Percentiles rank a stretch among this genome's conserved stretches.
Evolutionary conservation across 2,113 vertebrate species (phyloP).

Genomic region (Perca schrenkii): DNA sequence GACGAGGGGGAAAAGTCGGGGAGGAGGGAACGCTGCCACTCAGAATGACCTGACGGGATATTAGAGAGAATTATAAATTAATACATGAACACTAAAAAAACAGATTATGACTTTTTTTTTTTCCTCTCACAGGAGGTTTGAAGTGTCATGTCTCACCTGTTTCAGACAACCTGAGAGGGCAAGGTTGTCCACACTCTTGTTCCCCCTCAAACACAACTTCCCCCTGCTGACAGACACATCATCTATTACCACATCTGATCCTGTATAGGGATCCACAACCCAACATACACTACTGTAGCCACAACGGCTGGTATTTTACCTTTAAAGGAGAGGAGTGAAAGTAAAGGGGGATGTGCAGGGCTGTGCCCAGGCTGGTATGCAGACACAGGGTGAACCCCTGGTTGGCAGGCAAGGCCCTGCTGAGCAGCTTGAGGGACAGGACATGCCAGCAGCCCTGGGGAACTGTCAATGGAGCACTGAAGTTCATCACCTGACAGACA

Average conservation of each 20-base stretch:
- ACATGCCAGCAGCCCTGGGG: slow-evolving; percentile 92
- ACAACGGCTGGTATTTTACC: slow-evolving; percentile 59
- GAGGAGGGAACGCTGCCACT: slow-evolving; percentile 92
- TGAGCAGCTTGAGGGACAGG: slow-evolving; percentile 89
- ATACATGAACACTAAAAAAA: neutral
- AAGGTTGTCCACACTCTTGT: slow-evolving; percentile 90
- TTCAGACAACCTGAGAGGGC: slow-evolving; percentile 90
- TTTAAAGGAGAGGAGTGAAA: slow-evolving; percentile 82
- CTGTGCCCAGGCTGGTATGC: slow-evolving; percentile 87
- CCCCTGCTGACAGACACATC: slow-evolving; percentile 81
- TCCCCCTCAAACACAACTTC: slow-evolving; percentile 87
- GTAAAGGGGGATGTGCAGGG: slow-evolving; percentile 90
- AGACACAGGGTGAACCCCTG: slow-evolving; percentile 88
- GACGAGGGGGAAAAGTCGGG: slow-evolving; percentile 84
- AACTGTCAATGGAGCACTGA: slow-evolving; percentile 87
- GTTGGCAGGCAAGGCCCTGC: slow-evolving; percentile 84
- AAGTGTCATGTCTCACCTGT: slow-evolving; percentile 83
- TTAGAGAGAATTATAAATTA: neutral
- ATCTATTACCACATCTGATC: slow-evolving; percentile 5
- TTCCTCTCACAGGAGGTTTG: neutral
- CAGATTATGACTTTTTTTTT: neutral
- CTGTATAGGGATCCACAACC: neutral
- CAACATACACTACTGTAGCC: neutral
- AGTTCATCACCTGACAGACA: slow-evolving; percentile 89
- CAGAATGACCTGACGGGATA: slow-evolving; percentile 82